Evolutionary conservation across 2,888 invertebrate species (phyloP).

Genomic region (Sicus ferrugineus): DNA sequence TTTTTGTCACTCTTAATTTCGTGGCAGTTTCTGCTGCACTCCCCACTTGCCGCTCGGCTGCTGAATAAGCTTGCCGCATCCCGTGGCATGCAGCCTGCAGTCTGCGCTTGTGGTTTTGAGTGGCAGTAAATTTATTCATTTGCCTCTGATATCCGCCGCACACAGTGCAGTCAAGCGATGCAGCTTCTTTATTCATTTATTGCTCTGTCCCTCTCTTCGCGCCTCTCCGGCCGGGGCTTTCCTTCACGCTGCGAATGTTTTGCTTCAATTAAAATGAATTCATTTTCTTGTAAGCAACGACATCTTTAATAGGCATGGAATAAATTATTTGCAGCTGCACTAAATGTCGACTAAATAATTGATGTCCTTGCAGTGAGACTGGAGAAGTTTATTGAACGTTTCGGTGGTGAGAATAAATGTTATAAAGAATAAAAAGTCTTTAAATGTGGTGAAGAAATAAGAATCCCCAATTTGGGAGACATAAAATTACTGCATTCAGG

Average conservation of each 20-base stretch:
- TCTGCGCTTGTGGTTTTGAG: background rate
- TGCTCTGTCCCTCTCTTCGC: background rate
- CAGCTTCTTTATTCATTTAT: background rate
- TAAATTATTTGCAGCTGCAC: background rate
- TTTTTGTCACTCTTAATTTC: background rate
- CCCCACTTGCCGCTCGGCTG: background rate
- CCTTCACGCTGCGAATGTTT: slow-evolving; percentile 13
- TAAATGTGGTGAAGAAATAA: too few relatives aligned
- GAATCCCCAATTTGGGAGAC: too few relatives aligned
- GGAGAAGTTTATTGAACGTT: too few relatives aligned
- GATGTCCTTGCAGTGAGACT: background rate
- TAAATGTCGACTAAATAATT: background rate
- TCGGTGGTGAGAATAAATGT: too few relatives aligned
- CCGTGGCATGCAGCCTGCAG: background rate
- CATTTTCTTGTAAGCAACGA: background rate
- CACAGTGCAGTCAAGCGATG: background rate
- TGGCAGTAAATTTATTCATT: slow-evolving; percentile 26
- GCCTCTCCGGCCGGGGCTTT: background rate
- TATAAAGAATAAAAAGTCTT: too few relatives aligned
- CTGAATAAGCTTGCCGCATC: background rate
- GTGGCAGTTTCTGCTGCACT: background rate
- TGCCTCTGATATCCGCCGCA: background rate
- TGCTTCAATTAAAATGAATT: slow-evolving; percentile 30
- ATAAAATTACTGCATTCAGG: too few relatives aligned
- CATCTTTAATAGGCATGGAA: background rate